These are phyloP conservation scores for Anser cygnoides DNA, from an alignment of 2,113 vertebrate species.

Conservation along the genomic window DNA sequence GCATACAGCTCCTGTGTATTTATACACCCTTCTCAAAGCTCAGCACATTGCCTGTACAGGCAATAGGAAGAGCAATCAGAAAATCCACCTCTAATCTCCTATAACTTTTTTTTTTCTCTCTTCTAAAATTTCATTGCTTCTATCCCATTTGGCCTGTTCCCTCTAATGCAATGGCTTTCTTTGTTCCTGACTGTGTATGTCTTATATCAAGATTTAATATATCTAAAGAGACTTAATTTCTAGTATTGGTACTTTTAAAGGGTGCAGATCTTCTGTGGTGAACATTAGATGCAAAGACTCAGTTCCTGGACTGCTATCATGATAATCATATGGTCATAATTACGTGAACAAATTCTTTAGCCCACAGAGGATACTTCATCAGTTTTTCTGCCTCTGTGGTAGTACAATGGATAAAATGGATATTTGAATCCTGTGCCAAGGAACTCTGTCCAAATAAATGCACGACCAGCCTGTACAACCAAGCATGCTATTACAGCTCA, in stretches of 20 bases:
- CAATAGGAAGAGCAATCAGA: not conserved
- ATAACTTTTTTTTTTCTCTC: not conserved
- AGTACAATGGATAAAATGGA: not conserved
- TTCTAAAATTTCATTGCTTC: not conserved
- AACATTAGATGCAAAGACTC: not conserved
- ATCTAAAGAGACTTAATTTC: not conserved
- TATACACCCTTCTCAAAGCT: not conserved
- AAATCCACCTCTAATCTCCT: not conserved
- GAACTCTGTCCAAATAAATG: not conserved
- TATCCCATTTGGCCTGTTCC: not conserved
- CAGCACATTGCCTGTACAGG: not conserved
- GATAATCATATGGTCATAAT: not conserved
- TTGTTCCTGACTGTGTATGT: not conserved
- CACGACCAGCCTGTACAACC: not conserved
- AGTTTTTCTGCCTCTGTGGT: not conserved
- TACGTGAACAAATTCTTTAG: not conserved
- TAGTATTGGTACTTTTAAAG: not conserved
- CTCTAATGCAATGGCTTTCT: not conserved
- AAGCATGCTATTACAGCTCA: not conserved
- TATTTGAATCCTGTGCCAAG: not conserved
- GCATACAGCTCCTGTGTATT: accelerated
- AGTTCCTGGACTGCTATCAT: not conserved
- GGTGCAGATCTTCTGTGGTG: not conserved
- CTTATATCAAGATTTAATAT: not conserved
- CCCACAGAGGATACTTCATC: not conserved